A percentile compares a stretch with the other conserved stretches of the same genome.
phyloP scores from a whole-genome alignment of 1,140 invertebrate genomes.

The Heterodera carotae region DNA sequence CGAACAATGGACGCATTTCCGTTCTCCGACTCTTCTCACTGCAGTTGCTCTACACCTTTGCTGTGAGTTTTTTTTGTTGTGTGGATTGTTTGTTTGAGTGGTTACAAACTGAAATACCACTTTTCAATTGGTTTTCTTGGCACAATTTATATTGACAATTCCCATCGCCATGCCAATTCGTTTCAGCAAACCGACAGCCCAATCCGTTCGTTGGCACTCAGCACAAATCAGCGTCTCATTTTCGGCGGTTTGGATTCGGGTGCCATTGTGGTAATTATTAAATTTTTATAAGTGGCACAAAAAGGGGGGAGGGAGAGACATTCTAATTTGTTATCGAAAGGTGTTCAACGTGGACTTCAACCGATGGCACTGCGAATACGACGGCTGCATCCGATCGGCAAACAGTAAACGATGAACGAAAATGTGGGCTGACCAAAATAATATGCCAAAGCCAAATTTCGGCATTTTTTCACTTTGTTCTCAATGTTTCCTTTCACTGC shows the following conservation, averaged over 20 bases:
- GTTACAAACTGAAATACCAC: no score
- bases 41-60: constrained; percentile 92
- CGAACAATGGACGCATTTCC: constrained; percentile 93
- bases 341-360: constrained; percentile 85
- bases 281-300: neutral
- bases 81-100: neutral
- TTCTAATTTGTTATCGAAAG: constrained; percentile 1
- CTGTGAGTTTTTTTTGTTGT: constrained; percentile 66
- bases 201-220: constrained; percentile 55
- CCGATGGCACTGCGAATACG: constrained; percentile 97
- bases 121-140: no score
- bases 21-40: constrained; percentile 97
- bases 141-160: no score
- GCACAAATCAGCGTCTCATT: constrained; percentile 78
- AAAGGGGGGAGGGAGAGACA: neutral
- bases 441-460: neutral
- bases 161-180: neutral
- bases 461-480: neutral
- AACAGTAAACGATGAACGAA: constrained; percentile 42
- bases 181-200: constrained; percentile 66
- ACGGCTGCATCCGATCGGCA: constrained; percentile 64
- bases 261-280: constrained; percentile 92
- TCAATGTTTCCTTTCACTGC: no score
- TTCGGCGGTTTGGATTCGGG: constrained; percentile 93
- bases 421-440: no score